Evolutionary conservation across 1,140 invertebrate genomes (phyloP).

Genomic region (Drosophila hydei): DNA sequence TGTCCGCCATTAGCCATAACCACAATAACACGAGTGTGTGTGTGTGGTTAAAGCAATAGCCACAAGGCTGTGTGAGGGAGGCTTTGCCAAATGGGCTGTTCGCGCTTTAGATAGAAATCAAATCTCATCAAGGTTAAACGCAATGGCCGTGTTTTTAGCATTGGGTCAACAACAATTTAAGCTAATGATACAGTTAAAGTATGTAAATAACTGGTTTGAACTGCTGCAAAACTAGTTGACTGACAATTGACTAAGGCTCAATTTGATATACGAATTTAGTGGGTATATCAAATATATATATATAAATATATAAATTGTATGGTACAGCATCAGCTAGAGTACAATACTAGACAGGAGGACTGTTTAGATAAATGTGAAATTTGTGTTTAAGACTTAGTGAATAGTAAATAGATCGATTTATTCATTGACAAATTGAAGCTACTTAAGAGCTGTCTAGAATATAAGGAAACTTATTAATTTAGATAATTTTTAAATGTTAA

Average conservation of each 20-base stretch:
- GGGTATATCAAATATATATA: too few relatives aligned
- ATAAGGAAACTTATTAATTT: too few relatives aligned
- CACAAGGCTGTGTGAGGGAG: constrained; percentile 14
- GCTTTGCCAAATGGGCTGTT: constrained; percentile 35
- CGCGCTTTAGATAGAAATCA: constrained; percentile 47
- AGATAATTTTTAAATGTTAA: too few relatives aligned
- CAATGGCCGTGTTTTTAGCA: constrained; percentile 9
- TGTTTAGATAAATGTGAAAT: too few relatives aligned
- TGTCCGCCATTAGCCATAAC: constrained; percentile 52
- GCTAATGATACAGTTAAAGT: neutral
- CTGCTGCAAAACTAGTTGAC: neutral
- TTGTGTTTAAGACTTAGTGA: too few relatives aligned
- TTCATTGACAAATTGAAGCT: too few relatives aligned
- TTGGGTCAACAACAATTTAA: constrained; percentile 16
- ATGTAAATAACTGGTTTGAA: neutral
- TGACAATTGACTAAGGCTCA: neutral
- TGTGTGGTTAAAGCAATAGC: constrained; percentile 30
- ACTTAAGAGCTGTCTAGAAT: too few relatives aligned
- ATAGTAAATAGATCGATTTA: too few relatives aligned
- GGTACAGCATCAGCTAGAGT: too few relatives aligned
- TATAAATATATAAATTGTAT: too few relatives aligned
- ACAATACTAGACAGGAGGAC: too few relatives aligned
- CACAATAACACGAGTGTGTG: constrained; percentile 27
- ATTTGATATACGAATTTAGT: neutral
- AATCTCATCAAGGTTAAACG: constrained; percentile 28